These are phyloP conservation scores for Tenodera sinensis DNA, from an alignment of 2,888 invertebrate species.

Conservation along the genomic window DNA sequence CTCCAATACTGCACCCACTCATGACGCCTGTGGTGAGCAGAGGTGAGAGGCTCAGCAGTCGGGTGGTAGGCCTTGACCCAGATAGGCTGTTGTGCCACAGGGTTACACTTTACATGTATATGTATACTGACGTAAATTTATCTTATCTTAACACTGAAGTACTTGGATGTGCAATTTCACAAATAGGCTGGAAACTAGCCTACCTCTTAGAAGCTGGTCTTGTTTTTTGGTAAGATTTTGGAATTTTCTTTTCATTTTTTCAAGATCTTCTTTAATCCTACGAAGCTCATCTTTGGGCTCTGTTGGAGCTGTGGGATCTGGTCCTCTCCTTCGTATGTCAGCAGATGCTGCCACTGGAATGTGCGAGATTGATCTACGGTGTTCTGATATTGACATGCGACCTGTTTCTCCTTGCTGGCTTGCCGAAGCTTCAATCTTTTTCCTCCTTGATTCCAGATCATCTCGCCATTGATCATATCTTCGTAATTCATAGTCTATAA, in stretches of 20 bases:
- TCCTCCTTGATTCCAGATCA: slow-evolving; percentile 58
- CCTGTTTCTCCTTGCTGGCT: slow-evolving; percentile 42
- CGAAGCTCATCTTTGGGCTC: slow-evolving; percentile 42
- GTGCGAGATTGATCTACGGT: slow-evolving; percentile 20
- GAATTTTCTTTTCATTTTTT: slow-evolving; percentile 71
- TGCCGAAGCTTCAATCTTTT: slow-evolving; percentile 42
- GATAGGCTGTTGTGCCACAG: too few species aligned
- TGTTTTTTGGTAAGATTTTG: slow-evolving; percentile 85
- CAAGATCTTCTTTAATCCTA: slow-evolving; percentile 67
- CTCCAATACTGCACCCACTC: too few species aligned
- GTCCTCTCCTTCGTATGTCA: slow-evolving; percentile 38
- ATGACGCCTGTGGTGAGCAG: too few species aligned
- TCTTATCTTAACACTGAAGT: too few species aligned
- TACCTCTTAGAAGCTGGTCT: slow-evolving; percentile 78
- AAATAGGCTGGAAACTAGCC: neutral
- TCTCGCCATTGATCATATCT: slow-evolving; percentile 91
- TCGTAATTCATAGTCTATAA: slow-evolving; percentile 90
- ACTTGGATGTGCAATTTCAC: too few species aligned
- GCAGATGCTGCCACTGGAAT: slow-evolving; percentile 26
- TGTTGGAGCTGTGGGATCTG: neutral
- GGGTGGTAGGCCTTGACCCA: too few species aligned
- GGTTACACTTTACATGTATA: too few species aligned
- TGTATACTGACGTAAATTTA: too few species aligned
- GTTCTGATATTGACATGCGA: slow-evolving; percentile 35
- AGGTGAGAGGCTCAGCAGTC: too few species aligned